Evolutionary conservation across 2,113 vertebrate species (phyloP), one percentile per base, ranked within the genome.

Genomic region (Uria lomvia): DNA sequence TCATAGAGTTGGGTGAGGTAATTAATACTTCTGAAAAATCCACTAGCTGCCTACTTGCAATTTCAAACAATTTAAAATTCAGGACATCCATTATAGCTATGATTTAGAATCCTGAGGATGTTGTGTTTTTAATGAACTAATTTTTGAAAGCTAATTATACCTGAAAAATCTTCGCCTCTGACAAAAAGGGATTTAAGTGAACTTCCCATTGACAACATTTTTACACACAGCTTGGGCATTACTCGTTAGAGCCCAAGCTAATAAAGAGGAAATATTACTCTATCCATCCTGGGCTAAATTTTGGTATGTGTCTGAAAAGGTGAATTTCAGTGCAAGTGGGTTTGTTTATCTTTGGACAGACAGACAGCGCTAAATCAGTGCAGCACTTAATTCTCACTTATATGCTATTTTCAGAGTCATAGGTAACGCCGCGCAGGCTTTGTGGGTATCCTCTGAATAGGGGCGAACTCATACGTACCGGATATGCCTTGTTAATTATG

Each of bases 111-210:
- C 77, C 65, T 75, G 60, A 85, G 60, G 56, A 92, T 43, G 43
- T 50, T 86, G 20, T 74, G 52, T 17, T 85, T 71, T 59, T 85
- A 85, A 91, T 78, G 6, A 94, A 93, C 20, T 91, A 42, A 82
- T 85, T 93, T 95, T 91, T 4, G 3, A 67, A n/a, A 79, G 83
- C 29, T 84, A 94, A 86, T 94, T 86, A 94, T 52, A 80, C 84
- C 87, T 95, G 77, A 59, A 72, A 91, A 52, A 63, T 88, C 15
- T 49, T 82, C 43, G 17, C 34, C 56, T 78, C 78, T 0, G 4
- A 95, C 56, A 76, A 82, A 78, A 92, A 56, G 9, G 13, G 21
- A 53, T 67, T 93, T 71, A 75, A 75, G 11, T 47, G 13, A 81
- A 63, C 29, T 62, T 71, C 32, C 56, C 47, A 52, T 21, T 79